Base-by-base conservation (phyloP, 1,140 invertebrate genomes). In the Pseudobourletiella spinata region DNA sequence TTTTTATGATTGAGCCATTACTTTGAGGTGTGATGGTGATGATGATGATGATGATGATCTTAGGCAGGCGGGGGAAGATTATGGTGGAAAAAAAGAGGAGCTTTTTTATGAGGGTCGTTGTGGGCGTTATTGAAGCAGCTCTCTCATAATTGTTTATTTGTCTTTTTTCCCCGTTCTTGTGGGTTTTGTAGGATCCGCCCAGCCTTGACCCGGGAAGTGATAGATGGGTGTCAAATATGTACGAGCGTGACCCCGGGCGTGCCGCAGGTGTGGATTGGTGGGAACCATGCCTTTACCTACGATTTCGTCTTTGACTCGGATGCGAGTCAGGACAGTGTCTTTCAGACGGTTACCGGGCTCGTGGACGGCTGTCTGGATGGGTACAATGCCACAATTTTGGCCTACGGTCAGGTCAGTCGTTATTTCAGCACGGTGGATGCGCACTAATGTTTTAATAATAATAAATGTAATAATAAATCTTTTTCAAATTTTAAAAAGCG, bases 251-350 rank as follows among this genome's bases (percentile, higher is more conserved):
- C 91, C 14, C 82, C 86, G 1, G 86, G 84, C 1, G 90, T 94
- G 67, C 89, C 93, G 0, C 91, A 98, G 74, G 85, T 98, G 1
- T 87, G 91, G 62, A 79, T 99, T 6, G 95, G 94, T 48, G 86
- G 87, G 18, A 94, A 98, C 75, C 90, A 95, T 73, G 86, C 88
- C 32, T 99, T 98, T 78, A 98, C 96, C 4, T 99, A 95, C 76
- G 94, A 99, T 78, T 87, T 89, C 78, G 93, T 98, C 3, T 95
- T 96, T 74, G 89, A 95, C 73, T 78, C 81, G n/a, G 79, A 78
- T 56, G 71, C 75, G 14, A 65, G 70, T n/a, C 84, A 91, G 80
- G 74, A 86, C 67, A 78, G 82, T 18, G 79, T 98, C 25, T 98
- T 96, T 73, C 81, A 86, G n/a, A 94, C 90, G 74, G 91, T 97